These are phyloP conservation scores for Ctenochaetus hawaiiensis DNA, from an alignment of 2,797 vertebrate species.

Conservation along the genomic window DNA sequence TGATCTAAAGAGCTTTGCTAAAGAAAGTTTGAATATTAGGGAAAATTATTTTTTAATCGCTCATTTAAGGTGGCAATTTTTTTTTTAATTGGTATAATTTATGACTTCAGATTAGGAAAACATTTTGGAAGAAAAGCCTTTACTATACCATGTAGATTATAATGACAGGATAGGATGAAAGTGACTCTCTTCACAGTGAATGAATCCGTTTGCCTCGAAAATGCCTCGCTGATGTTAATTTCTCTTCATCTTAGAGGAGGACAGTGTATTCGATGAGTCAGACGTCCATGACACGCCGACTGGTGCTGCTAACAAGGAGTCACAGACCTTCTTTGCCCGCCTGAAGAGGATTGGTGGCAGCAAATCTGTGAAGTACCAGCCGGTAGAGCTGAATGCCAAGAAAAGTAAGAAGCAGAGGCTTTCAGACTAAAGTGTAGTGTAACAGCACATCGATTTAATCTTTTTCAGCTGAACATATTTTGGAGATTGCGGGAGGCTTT, in stretches of 20 bases:
- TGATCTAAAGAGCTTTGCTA: neutral
- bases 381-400: conserved; percentile 97
- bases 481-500: conserved; percentile 28
- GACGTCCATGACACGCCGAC: conserved; percentile 99
- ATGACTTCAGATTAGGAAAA: neutral
- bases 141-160: neutral
- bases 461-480: conserved; percentile 25
- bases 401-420: conserved; percentile 91
- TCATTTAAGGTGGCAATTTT: neutral
- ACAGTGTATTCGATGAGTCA: conserved; percentile 99
- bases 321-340: conserved; percentile 99
- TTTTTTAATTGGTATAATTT: neutral
- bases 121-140: neutral
- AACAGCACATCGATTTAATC: conserved; percentile 10
- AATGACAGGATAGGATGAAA: neutral
- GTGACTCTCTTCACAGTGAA: neutral
- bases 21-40: neutral
- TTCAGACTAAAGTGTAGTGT: conserved; percentile 36
- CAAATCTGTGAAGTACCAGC: conserved; percentile 99
- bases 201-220: neutral
- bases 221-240: conserved; percentile 19
- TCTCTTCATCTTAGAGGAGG: conserved; percentile 89
- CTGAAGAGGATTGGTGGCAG: conserved; percentile 98
- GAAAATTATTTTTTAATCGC: neutral
- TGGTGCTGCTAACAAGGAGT: conserved; percentile 96